phyloP scores from a whole-genome alignment of 2,797 vertebrate genomes.

The Orientallactaga sibirica region DNA sequence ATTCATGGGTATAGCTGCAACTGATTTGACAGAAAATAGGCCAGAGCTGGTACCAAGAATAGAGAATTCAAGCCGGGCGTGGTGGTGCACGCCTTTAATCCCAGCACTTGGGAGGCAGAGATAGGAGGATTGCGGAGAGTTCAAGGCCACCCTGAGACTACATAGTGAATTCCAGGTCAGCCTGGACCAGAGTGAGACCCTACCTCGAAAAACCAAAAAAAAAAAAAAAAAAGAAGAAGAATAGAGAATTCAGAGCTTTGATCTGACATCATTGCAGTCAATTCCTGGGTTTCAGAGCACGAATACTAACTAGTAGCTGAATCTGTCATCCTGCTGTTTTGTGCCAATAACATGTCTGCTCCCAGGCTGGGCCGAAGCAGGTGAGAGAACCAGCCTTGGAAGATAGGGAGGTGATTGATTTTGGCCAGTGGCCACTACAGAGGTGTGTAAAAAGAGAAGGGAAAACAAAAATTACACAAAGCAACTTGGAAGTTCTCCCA shows the following conservation, averaged over 20 bases:
- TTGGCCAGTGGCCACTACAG: background rate
- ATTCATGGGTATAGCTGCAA: background rate
- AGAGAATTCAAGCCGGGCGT: background rate
- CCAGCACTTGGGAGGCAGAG: no score
- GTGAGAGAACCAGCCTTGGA: background rate
- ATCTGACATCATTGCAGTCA: background rate
- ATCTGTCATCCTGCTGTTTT: background rate
- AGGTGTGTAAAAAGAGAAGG: slow-evolving; percentile 36
- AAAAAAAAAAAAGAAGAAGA: background rate
- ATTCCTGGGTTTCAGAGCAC: background rate
- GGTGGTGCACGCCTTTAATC: no score
- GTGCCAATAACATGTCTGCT: slow-evolving; percentile 11
- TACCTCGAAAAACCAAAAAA: no score
- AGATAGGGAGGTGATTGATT: slow-evolving; percentile 1
- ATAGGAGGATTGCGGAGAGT: no score
- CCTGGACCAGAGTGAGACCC: no score
- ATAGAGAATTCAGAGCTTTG: background rate
- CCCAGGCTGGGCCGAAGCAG: background rate
- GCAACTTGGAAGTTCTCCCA: background rate
- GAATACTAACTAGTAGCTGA: background rate
- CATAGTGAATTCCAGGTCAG: no score
- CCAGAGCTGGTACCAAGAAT: background rate
- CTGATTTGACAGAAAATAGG: background rate
- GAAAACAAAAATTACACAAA: slow-evolving; percentile 21
- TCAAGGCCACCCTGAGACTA: no score